Evolutionary conservation across 1,140 invertebrate genomes (phyloP), one percentile per base, ranked within the genome.

Genomic region (Hypsibius dujardini): DNA sequence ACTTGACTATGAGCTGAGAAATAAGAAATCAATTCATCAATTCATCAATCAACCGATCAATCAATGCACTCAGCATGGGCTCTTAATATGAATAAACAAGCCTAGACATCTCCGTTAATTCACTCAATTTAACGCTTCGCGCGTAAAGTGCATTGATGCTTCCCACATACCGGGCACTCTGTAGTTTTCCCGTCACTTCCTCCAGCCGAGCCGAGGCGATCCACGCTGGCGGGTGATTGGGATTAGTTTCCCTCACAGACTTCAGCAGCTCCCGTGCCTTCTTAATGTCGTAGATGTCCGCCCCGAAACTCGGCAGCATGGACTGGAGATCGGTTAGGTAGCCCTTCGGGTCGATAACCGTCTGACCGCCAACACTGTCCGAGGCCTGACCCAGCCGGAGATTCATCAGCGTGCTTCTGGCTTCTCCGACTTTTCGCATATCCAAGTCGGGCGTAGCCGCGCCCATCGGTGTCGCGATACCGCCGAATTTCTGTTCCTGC

Each of bases 281-380:
- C 79, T 99, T 99, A 2, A 98, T 95, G 77, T 99, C 95, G 81
- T 94, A 95, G 46, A 98, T 97, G 79, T 99, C 95, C 7, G 93
- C 94, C 2, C 94, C 94, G 80, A 96, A 93, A 28, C 90, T 90
- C 0, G 95, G 95, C 75, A 98, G 92, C 92, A 98, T 98, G 56
- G 92, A 95, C 78, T 98, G 94, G 47, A 99, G 81, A 81, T 98
- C 95, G 1, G 96, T 99, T 3, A 99, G 82, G 79, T 99, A 99
- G 12, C 95, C 95, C 81, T 98, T 98, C 0, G 96, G 95, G 84
- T 99, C 96, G 1, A 99, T 94, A 0, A 98, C 95, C 40, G 96
- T 99, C 83, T 99, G 96, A 1, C 96, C 96, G 46, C 88, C 90
- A 1, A 99, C 95, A 2, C 95, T 98, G 82, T 99, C 95, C 0